Evolutionary conservation across 2,797 vertebrate genomes (phyloP).

Genomic region (Acropternis orthonyx): DNA sequence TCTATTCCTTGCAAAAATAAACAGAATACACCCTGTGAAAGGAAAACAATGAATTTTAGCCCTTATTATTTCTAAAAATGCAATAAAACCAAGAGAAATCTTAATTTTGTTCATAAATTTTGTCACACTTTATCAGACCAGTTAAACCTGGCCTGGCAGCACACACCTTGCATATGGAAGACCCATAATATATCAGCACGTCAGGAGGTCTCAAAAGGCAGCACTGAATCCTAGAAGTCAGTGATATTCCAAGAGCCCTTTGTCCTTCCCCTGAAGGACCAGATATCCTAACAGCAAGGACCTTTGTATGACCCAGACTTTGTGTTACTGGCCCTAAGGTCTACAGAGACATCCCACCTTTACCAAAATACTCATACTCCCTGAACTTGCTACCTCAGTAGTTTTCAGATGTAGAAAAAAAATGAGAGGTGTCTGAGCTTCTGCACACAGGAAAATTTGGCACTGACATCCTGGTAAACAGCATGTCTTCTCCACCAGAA

Average conservation of each 20-base stretch:
- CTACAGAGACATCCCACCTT: neutral
- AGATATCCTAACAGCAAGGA: neutral
- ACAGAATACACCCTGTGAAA: neutral
- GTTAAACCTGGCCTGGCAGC: neutral
- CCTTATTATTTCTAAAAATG: neutral
- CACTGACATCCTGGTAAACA: neutral
- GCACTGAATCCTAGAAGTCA: neutral
- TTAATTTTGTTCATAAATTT: neutral
- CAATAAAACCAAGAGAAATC: neutral
- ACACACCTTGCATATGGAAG: neutral
- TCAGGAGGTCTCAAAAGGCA: neutral
- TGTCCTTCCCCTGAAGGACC: neutral
- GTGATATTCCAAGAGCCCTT: neutral
- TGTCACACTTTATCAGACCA: fast-evolving
- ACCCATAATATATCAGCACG: neutral
- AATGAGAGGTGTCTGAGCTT: neutral
- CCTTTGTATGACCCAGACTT: fast-evolving
- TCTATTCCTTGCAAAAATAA: neutral
- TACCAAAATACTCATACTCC: neutral
- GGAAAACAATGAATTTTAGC: neutral
- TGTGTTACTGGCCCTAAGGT: neutral
- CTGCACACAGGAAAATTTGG: neutral
- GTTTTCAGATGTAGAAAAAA: neutral
- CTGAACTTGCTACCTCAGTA: neutral
- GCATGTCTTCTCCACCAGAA: neutral